phyloP scores from a whole-genome alignment of 2,797 vertebrate species.

The Mionectes olivaceus region DNA sequence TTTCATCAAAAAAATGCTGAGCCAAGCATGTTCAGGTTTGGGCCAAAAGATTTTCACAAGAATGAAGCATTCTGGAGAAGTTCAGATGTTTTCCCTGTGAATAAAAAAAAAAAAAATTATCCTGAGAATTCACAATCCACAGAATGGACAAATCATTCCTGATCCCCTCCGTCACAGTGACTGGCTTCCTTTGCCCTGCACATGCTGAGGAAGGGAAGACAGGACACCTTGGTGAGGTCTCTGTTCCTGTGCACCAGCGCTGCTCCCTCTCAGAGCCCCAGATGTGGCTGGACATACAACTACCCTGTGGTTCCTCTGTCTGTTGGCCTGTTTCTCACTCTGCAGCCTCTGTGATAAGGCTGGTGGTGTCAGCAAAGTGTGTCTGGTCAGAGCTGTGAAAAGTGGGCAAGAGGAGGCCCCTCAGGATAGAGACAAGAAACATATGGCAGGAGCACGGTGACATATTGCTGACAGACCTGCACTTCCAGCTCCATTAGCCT shows the following conservation, averaged over 20 bases:
- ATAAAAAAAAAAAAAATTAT: background rate
- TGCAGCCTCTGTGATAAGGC: background rate
- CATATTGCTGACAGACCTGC: conserved; percentile 32
- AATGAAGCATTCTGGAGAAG: background rate
- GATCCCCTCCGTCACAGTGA: background rate
- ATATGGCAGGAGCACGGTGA: background rate
- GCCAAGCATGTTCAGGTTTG: background rate
- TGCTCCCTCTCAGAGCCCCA: background rate
- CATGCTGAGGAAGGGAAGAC: background rate
- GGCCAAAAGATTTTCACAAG: background rate
- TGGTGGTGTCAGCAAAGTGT: background rate
- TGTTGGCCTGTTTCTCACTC: background rate
- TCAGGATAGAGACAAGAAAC: background rate
- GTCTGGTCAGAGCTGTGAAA: background rate
- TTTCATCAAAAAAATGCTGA: accelerated
- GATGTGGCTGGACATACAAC: background rate
- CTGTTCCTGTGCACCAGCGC: background rate
- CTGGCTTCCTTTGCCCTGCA: background rate
- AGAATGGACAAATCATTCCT: background rate
- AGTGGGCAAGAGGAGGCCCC: background rate
- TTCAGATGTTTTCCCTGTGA: background rate
- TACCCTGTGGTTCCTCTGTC: background rate
- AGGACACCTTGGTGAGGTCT: background rate
- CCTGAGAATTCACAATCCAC: background rate
- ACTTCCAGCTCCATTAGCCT: conserved; percentile 44